phyloP scores from a whole-genome alignment of 2,113 vertebrate genomes.

The Sterrhoptilus dennistouni region DNA sequence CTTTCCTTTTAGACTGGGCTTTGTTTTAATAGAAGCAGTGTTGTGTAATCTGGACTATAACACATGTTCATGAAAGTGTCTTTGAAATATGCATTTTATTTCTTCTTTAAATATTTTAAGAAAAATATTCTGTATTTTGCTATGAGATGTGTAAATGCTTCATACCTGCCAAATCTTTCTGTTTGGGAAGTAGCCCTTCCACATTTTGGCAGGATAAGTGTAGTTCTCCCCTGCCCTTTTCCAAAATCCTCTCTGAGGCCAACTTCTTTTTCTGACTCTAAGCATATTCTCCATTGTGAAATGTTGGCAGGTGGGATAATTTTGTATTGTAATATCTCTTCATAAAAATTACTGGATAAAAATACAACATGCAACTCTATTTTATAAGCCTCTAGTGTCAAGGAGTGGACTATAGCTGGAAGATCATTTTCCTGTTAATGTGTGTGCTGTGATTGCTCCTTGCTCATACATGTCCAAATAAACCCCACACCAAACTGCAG shows the following conservation, averaged over 20 bases:
- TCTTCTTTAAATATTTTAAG: not conserved
- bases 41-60: not conserved
- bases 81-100: not conserved
- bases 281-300: not conserved
- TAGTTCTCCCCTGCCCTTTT: not conserved
- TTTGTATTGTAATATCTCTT: not conserved
- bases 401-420: not conserved
- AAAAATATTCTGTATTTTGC: not conserved
- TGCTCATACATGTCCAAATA: rapidly evolving
- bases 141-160: not conserved
- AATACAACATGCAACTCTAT: not conserved
- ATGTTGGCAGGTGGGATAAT: not conserved
- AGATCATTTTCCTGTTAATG: not conserved
- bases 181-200: not conserved
- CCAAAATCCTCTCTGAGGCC: not conserved
- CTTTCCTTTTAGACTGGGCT: not conserved
- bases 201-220: not conserved
- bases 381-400: not conserved
- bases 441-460: not conserved
- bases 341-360: not conserved
- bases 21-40: not conserved
- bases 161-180: not conserved
- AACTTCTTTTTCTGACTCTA: not conserved
- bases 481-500: not conserved
- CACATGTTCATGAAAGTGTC: not conserved